Percentiles rank a stretch among this genome's conserved stretches.
These are phyloP conservation scores for Suricata suricatta DNA, from an alignment of 2,113 vertebrate genomes.

Conservation along the genomic window DNA sequence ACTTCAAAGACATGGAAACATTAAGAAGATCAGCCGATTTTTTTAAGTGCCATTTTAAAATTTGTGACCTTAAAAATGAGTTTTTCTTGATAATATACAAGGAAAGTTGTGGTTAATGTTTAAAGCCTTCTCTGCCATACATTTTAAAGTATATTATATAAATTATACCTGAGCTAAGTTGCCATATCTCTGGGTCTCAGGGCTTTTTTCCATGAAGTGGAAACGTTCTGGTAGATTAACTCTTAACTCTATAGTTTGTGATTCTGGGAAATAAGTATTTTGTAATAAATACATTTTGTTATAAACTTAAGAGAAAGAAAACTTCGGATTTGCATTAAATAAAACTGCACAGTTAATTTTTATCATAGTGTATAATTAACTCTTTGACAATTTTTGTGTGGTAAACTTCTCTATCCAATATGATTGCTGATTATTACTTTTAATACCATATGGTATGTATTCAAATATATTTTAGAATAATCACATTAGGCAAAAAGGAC, in stretches of 20 bases:
- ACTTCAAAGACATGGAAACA: background rate
- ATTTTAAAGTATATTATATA: background rate
- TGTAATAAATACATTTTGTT: background rate
- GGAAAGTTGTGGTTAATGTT: background rate
- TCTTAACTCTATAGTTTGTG: background rate
- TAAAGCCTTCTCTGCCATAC: background rate
- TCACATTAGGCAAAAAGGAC: background rate
- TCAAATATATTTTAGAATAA: background rate
- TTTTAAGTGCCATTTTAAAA: background rate
- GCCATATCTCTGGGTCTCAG: background rate
- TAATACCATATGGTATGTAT: background rate
- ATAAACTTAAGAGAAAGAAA: constrained; percentile 6
- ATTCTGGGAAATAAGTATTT: background rate
- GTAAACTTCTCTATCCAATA: background rate
- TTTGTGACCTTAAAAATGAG: background rate
- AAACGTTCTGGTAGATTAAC: background rate
- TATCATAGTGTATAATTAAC: background rate
- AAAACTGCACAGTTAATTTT: background rate
- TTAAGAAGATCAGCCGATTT: background rate
- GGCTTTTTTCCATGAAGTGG: background rate
- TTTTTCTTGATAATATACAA: background rate
- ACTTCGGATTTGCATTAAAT: background rate
- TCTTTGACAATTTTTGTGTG: background rate
- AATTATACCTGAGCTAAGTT: background rate
- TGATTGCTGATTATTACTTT: background rate